Percentiles rank a stretch among this genome's conserved stretches.
These are phyloP conservation scores for Ataeniobius toweri DNA, from an alignment of 2,797 vertebrate genomes.

Conservation along the genomic window DNA sequence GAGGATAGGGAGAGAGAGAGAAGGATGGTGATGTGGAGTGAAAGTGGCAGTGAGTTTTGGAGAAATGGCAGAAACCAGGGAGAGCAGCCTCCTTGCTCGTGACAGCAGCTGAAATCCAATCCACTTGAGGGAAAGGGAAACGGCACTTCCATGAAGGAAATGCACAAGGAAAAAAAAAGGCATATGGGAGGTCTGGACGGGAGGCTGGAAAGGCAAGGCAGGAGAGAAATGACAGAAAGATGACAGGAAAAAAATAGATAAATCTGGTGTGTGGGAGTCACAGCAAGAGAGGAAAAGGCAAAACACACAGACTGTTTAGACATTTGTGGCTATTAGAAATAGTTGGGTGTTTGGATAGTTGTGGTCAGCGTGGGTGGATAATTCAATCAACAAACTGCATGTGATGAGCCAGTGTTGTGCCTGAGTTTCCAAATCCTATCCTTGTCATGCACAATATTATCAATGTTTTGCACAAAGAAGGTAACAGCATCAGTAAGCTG, in stretches of 20 bases:
- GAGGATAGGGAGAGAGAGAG: slow-evolving; percentile 34
- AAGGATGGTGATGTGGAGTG: slow-evolving; percentile 55
- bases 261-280: slow-evolving; percentile 28
- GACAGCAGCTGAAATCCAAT: slow-evolving; percentile 65
- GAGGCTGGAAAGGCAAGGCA: neutral
- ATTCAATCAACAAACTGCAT: slow-evolving; percentile 41
- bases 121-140: slow-evolving; percentile 54
- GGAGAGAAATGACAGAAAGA: slow-evolving; percentile 44
- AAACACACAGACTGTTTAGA: slow-evolving; percentile 45
- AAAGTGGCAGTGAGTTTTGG: slow-evolving; percentile 68
- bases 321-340: slow-evolving; percentile 42
- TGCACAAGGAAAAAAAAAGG: slow-evolving; percentile 30
- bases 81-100: slow-evolving; percentile 56
- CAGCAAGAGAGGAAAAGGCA: slow-evolving; percentile 19
- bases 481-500: neutral
- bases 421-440: slow-evolving; percentile 38
- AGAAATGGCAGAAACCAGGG: slow-evolving; percentile 66
- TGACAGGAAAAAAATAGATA: slow-evolving; percentile 34
- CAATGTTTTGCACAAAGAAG: slow-evolving; percentile 15
- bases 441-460: slow-evolving; percentile 17
- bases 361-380: slow-evolving; percentile 38
- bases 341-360: slow-evolving; percentile 41
- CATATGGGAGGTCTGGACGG: slow-evolving; percentile 1
- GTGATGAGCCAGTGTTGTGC: slow-evolving; percentile 35
- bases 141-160: slow-evolving; percentile 55